These are phyloP conservation scores for Sitta europaea DNA, from an alignment of 2,113 vertebrate species.

Conservation along the genomic window DNA sequence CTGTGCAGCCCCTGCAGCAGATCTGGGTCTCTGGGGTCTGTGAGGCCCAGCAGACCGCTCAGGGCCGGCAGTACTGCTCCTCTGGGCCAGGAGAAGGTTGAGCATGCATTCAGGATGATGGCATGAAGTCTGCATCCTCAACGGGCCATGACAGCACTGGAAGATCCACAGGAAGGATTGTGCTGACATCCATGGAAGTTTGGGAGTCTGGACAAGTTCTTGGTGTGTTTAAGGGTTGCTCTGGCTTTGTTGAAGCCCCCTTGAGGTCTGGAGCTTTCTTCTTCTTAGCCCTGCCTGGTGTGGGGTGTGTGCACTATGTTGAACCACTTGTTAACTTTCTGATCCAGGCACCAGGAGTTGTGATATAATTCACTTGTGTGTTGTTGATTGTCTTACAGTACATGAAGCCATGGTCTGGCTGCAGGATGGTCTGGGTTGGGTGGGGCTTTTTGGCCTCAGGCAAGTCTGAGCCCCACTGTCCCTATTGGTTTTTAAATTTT, in stretches of 20 bases:
- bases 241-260: neutral
- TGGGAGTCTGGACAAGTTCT: neutral
- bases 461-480: neutral
- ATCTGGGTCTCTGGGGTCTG: neutral
- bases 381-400: neutral
- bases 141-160: neutral
- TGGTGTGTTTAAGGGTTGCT: neutral
- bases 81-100: neutral
- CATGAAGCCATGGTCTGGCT: neutral
- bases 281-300: neutral
- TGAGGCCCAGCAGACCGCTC: neutral
- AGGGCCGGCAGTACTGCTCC: fast-evolving
- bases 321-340: neutral
- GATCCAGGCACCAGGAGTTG: neutral
- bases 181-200: neutral
- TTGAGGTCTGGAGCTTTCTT: neutral
- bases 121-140: neutral
- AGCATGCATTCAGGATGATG: neutral
- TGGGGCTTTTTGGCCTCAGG: neutral
- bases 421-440: too few relatives aligned
- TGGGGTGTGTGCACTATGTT: neutral
- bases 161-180: neutral
- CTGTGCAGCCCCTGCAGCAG: fast-evolving
- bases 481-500: neutral
- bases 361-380: fast-evolving